phyloP scores from a whole-genome alignment of 2,888 invertebrate genomes.

The Mythimna pallens region DNA sequence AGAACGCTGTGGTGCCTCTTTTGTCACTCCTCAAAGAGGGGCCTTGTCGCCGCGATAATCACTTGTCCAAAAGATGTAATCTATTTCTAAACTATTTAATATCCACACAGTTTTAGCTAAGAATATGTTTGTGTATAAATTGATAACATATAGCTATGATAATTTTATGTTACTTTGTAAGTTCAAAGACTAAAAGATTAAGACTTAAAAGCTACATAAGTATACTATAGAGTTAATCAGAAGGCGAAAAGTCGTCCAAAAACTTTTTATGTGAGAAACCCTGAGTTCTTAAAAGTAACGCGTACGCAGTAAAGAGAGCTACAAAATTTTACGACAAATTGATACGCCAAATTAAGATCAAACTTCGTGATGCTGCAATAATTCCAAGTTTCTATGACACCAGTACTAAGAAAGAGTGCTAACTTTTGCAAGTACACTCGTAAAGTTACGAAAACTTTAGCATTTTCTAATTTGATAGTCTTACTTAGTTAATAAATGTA shows the following conservation, averaged over 20 bases:
- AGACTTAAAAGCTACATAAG: slow-evolving; percentile 11
- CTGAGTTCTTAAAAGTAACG: slow-evolving; percentile 43
- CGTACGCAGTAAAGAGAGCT: slow-evolving; percentile 50
- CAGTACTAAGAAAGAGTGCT: slow-evolving; percentile 40
- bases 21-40: too few species aligned
- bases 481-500: slow-evolving; percentile 15
- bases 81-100: too few species aligned
- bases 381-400: slow-evolving; percentile 56
- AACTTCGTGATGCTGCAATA: slow-evolving; percentile 59
- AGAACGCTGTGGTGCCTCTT: too few species aligned
- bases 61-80: too few species aligned
- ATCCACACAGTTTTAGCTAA: too few species aligned
- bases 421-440: slow-evolving; percentile 44
- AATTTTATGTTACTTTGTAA: slow-evolving; percentile 22
- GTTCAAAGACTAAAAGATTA: slow-evolving; percentile 5
- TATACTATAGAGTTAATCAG: slow-evolving; percentile 32
- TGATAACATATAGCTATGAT: not conserved
- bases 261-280: slow-evolving; percentile 48
- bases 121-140: not conserved
- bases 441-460: slow-evolving; percentile 49
- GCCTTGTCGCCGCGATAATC: too few species aligned
- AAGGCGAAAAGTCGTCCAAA: slow-evolving; percentile 17
- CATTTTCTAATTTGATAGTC: slow-evolving; percentile 36
- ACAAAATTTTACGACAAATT: slow-evolving; percentile 60
- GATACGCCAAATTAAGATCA: slow-evolving; percentile 59